These are phyloP conservation scores for Patiria pectinifera DNA, from an alignment of 53 echinoderm and acorn worm species.

Conservation along the genomic window DNA sequence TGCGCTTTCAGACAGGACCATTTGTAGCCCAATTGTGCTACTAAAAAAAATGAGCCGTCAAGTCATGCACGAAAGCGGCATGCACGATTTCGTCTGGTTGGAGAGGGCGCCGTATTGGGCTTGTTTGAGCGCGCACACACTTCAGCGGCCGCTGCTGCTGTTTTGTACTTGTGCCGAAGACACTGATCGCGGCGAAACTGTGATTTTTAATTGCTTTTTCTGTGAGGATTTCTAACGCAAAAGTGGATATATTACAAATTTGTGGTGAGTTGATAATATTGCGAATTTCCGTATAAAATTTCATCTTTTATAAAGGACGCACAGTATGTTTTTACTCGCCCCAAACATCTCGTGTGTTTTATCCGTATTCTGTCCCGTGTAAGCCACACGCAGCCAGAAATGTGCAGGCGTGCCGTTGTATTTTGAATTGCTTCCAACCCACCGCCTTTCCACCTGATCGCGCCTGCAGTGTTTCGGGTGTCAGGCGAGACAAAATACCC, in stretches of 20 bases:
- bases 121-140: slow-evolving; percentile 24
- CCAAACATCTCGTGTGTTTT: neutral
- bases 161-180: slow-evolving; percentile 17
- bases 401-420: slow-evolving; percentile 32
- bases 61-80: neutral
- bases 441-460: slow-evolving; percentile 18
- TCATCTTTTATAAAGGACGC: neutral
- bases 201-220: slow-evolving; percentile 56
- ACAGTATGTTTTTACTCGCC: neutral
- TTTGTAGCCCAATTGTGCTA: slow-evolving; percentile 38
- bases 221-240: slow-evolving; percentile 60
- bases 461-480: slow-evolving; percentile 30
- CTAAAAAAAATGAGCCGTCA: no score
- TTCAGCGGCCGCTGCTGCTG: neutral
- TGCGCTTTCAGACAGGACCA: slow-evolving; percentile 37
- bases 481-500: slow-evolving; percentile 42
- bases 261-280: slow-evolving; percentile 31
- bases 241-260: slow-evolving; percentile 57
- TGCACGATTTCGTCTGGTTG: neutral
- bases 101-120: slow-evolving; percentile 31
- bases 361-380: neutral
- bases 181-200: slow-evolving; percentile 20
- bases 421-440: slow-evolving; percentile 23
- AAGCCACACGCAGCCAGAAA: neutral
- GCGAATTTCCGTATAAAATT: neutral